Evolutionary conservation across 2,888 invertebrate genomes (phyloP), one percentile per base, ranked within the genome.

Genomic region (Willowsia nigromaculata): DNA sequence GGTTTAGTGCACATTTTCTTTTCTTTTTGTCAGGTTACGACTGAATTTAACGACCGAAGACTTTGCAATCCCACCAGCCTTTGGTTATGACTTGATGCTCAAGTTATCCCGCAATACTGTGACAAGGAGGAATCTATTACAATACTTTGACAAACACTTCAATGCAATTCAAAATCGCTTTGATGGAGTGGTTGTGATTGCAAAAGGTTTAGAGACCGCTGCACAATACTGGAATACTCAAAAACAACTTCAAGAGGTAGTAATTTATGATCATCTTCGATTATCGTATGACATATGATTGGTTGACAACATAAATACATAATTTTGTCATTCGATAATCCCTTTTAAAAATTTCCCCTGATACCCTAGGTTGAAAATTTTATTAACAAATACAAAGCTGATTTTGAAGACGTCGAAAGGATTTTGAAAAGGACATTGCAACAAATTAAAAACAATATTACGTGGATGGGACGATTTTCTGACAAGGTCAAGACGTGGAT

Each of bases 151-250:
- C 13, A 78, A 88, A n/a, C 59, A 83, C 43, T 88, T 88, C 65
- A 1, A 88, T 9, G 76, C 59, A 2, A 27, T 88, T n/a, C 59
- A 76, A 53, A 22, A 43, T 30, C 47, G 68, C 0, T 88, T 76
- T 78, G 88, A 74, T 1, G 87, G 87, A 22, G 47, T 76, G 11
- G 13, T 25, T 65, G 37, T 76, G 5, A 56, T 88, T 76, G 62
- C 37, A 0, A 62, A 71, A 27, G 71, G 33, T 43, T 56, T 89
- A 5, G 85, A 78, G 47, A 33, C 25, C n/a, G 89, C 89, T 4
- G 62, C 85, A 0, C 80, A 80, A 15, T 89, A 85, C 18, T 89
- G 89, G 89, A 89, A 89, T 37, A 89, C 78, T 5, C 18, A 80
- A 27, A 15, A 15, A n/a, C 43, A 80, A 6, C 59, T 85, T n/a